phyloP scores from a whole-genome alignment of 2,797 vertebrate genomes.

The Anniella stebbinsi region DNA sequence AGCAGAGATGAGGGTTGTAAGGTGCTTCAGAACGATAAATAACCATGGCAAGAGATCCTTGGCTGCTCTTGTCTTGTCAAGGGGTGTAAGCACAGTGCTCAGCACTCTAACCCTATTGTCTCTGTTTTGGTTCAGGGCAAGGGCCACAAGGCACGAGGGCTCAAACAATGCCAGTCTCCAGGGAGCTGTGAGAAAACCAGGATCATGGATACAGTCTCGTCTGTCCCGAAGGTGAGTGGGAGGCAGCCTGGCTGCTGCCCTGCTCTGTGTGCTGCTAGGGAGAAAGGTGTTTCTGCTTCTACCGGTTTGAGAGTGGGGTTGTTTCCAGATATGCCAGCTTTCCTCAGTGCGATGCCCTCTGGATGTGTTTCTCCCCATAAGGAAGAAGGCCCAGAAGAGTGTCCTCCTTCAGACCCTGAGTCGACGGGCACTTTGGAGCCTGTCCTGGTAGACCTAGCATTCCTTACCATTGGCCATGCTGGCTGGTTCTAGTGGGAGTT shows the following conservation, averaged over 20 bases:
- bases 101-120: neutral
- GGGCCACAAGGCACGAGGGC: constrained; percentile 56
- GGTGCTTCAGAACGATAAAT: neutral
- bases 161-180: constrained; percentile 67
- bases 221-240: constrained; percentile 71
- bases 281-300: neutral
- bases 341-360: too few species aligned
- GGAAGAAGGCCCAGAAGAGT: constrained; percentile 54
- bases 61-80: neutral
- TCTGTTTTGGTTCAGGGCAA: constrained; percentile 60
- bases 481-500: too few species aligned
- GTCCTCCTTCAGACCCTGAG: constrained; percentile 51
- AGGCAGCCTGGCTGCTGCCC: neutral
- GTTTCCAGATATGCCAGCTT: too few species aligned
- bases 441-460: neutral
- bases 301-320: neutral
- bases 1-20: neutral
- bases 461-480: neutral
- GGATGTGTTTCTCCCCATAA: neutral
- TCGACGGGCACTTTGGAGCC: constrained; percentile 24
- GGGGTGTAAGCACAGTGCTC: neutral
- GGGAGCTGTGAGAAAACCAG: constrained; percentile 66
- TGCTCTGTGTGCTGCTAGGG: neutral
- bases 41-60: neutral
- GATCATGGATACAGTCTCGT: constrained; percentile 48